Evolutionary conservation across 2,797 vertebrate genomes (phyloP), one percentile per base, ranked within the genome.

Genomic region (Yasuhikotakia modesta): DNA sequence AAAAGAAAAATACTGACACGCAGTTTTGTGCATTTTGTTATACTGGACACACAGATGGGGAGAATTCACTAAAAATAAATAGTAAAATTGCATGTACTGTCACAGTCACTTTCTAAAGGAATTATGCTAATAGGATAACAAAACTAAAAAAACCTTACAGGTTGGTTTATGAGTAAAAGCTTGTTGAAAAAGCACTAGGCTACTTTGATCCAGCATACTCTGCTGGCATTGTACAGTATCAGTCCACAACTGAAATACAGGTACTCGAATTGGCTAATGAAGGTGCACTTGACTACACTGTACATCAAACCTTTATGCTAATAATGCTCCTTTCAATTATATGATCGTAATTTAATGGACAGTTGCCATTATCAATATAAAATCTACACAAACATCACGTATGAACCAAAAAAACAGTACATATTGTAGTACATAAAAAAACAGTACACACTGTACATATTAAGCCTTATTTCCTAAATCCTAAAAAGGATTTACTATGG

Each of bases 1-100:
- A 78, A 61, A 48, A 35, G n/a, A 65, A 70, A 65, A 69, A 63
- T 70, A 74, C 63, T 79, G 27, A 73, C 19, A 24, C 21, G 39
- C 16, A 66, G 21, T 46, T 6, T 45, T 52, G 58, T 39, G 55
- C 27, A 71, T 60, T n/a, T 6, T 79, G 5, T 53, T 27, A 32
- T 12, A 21, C 12, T 46, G 39, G 43, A 69, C 65, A 58, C 22
- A 16, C 19, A 78, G 14, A 19, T 48, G 50, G 67, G 68, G n/a
- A 60, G 3, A 30, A 53, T 63, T 30, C 45, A 67, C 43, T 10
- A 21, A 53, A 19, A 53, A 53, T 21, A 50, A 50, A 50, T 17
- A 4, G 32, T 35, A 35, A 4, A 1, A 24, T 57, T 22, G 21
- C 21, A 14, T 24, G 21, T 27, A 12, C 22, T 58, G 3, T 55